phyloP scores from a whole-genome alignment of 2,113 vertebrate species.

The Bubalus kerabau region DNA sequence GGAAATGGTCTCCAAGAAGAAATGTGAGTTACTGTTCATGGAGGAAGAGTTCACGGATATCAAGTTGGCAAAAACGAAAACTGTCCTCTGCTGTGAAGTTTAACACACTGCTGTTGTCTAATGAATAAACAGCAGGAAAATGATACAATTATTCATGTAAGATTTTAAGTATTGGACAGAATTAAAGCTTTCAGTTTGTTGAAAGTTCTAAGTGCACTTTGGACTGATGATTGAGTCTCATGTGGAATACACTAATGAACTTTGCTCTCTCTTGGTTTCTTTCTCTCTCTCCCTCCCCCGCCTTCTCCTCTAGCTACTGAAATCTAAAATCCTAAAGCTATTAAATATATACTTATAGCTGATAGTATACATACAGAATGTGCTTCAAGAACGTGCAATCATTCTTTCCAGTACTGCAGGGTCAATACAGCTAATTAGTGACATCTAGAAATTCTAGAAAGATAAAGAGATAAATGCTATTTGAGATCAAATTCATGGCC shows the following conservation, averaged over 20 bases:
- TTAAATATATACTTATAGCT: not conserved
- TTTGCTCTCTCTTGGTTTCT: slow-evolving; percentile 24
- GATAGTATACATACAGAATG: not conserved
- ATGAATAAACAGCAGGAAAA: not conserved
- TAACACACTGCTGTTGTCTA: not conserved
- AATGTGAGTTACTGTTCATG: not conserved
- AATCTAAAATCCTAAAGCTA: not conserved
- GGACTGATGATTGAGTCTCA: not conserved
- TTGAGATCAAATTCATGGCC: not conserved
- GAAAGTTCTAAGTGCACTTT: slow-evolving; percentile 23
- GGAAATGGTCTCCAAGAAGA: not conserved
- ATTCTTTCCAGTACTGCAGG: not conserved
- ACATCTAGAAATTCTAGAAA: not conserved
- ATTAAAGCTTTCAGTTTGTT: not conserved
- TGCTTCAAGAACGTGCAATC: not conserved
- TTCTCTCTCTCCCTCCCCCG: not conserved
- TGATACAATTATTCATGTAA: not conserved
- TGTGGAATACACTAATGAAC: not conserved
- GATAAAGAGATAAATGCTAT: not conserved
- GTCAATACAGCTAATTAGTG: not conserved
- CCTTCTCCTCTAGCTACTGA: not conserved
- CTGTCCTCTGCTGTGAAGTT: not conserved
- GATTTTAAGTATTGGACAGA: not conserved
- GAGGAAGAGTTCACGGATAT: not conserved
- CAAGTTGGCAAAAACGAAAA: not conserved